Evolutionary conservation across 2,797 vertebrate genomes (phyloP).

Genomic region (Eulemur coronatus): DNA sequence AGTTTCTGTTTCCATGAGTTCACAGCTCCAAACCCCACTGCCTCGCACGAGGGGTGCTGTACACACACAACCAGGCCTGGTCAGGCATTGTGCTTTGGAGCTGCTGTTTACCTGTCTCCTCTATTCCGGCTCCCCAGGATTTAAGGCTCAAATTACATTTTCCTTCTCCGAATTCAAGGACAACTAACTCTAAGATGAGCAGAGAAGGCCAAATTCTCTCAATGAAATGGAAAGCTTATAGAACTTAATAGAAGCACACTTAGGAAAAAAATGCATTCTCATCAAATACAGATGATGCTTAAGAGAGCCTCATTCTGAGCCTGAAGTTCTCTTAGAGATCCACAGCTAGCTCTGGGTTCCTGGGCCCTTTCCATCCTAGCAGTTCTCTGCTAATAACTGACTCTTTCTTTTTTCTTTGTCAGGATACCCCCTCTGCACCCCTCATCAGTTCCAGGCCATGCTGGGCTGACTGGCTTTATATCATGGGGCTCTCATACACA

Average conservation of each 20-base stretch:
- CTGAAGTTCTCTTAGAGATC: neutral
- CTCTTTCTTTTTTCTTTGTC: neutral
- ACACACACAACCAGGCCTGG: neutral
- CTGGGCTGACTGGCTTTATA: neutral
- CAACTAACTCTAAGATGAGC: neutral
- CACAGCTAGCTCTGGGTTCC: neutral
- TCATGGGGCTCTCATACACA: neutral
- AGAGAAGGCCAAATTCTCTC: neutral
- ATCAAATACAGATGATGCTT: neutral
- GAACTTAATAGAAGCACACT: neutral
- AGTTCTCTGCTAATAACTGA: neutral
- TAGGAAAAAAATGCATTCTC: neutral
- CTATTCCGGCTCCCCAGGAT: neutral
- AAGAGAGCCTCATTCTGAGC: neutral
- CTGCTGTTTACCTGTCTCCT: neutral
- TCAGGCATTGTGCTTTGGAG: neutral
- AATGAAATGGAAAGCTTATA: neutral
- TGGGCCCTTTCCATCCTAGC: neutral
- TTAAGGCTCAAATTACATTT: neutral
- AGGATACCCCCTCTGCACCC: too few relatives aligned
- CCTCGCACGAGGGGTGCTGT: neutral
- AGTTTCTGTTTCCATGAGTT: neutral
- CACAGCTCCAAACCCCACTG: neutral
- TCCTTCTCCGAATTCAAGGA: neutral
- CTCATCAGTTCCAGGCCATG: neutral